Percentiles rank a stretch among this genome's conserved stretches.
Conservation (phyloP, 2,888 invertebrate genomes). For the Mesorhabditis sp. region DNA sequence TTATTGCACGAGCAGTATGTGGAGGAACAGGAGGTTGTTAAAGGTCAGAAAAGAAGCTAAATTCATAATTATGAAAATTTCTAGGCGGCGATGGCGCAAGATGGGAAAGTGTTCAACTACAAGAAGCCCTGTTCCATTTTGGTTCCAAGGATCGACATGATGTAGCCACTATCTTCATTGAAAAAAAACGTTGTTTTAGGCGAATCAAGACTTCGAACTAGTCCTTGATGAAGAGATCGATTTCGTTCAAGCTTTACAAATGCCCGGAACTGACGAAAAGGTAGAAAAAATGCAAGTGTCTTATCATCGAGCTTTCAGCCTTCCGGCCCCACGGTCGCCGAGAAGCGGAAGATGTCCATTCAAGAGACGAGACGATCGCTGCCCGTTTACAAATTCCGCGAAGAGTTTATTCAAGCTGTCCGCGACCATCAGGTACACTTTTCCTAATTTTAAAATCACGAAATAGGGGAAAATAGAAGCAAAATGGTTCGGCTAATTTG, state of each 20-base stretch:
- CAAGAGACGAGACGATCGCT: conserved; percentile 86
- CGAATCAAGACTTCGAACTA: conserved; percentile 77
- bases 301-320: conserved; percentile 8
- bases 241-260: conserved; percentile 75
- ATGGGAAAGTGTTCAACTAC: conserved; percentile 36
- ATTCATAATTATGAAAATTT: not conserved
- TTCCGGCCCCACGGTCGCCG: conserved; percentile 34
- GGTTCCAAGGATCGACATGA: conserved; percentile 29
- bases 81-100: conserved; percentile 29
- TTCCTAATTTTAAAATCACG: not conserved
- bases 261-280: conserved; percentile 61
- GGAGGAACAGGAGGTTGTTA: conserved; percentile 41
- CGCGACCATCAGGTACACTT: conserved; percentile 64
- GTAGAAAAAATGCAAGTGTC: conserved; percentile 9
- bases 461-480: not conserved
- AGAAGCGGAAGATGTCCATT: conserved; percentile 66
- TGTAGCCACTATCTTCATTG: too few relatives aligned
- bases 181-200: conserved; percentile 25
- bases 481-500: conserved; percentile 10
- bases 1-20: conserved; percentile 34
- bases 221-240: conserved; percentile 90
- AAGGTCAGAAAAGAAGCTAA: conserved; percentile 21
- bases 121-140: conserved; percentile 23
- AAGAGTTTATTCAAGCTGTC: conserved; percentile 86
- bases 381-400: conserved; percentile 86